Percentiles rank a stretch among this genome's conserved stretches.
Conservation (phyloP, 2,888 invertebrate species). For the Drosophila tripunctata region DNA sequence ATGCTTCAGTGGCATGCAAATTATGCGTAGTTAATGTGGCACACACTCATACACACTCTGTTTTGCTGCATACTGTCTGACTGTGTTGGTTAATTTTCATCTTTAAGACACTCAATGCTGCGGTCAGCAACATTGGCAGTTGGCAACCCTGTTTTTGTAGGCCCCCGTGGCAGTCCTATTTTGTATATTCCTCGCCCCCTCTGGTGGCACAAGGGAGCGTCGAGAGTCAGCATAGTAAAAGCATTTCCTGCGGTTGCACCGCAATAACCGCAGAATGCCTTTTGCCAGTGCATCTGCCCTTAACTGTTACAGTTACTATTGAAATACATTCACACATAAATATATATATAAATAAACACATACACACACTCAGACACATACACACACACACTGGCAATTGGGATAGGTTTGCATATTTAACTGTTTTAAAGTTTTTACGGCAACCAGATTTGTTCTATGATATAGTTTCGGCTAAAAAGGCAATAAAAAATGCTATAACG, state of each 20-base stretch:
- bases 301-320: slow-evolving; percentile 26
- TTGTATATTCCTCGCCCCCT: slow-evolving; percentile 16
- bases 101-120: slow-evolving; percentile 77
- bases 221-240: slow-evolving; percentile 44
- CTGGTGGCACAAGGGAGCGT: slow-evolving; percentile 32
- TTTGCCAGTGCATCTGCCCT: slow-evolving; percentile 49
- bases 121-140: slow-evolving; percentile 44
- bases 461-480: not conserved
- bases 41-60: slow-evolving; percentile 17
- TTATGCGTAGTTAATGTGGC: slow-evolving; percentile 71
- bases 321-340: slow-evolving; percentile 27
- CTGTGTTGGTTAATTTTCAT: slow-evolving; percentile 72
- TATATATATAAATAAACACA: slow-evolving; percentile 2
- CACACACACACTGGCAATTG: slow-evolving; percentile 10
- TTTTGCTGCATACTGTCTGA: slow-evolving; percentile 6
- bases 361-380: slow-evolving; percentile 12
- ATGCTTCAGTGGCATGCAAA: slow-evolving; percentile 69
- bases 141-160: not conserved
- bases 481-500: no score
- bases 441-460: slow-evolving; percentile 18
- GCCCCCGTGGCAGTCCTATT: not conserved
- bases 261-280: slow-evolving; percentile 68
- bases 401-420: slow-evolving; percentile 13
- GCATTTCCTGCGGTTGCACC: slow-evolving; percentile 66
- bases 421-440: slow-evolving; percentile 5